Conservation (phyloP, 2,888 invertebrate genomes). For the Drosophila fungiperda region DNA sequence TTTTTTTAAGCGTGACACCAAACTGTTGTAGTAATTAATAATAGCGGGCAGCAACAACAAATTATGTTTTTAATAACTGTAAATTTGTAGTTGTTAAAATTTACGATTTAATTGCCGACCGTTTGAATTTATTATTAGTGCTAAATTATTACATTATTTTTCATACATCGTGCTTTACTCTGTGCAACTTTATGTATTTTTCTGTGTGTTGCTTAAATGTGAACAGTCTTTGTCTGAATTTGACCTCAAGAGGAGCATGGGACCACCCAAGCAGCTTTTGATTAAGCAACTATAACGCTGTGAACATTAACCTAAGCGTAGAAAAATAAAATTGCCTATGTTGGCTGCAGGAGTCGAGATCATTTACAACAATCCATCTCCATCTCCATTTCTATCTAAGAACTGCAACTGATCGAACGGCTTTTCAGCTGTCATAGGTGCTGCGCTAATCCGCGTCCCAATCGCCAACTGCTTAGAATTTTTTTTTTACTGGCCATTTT, state of each 20-base stretch:
- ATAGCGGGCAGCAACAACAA: constrained; percentile 76
- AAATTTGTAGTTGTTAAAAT: constrained; percentile 81
- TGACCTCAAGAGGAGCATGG: constrained; percentile 42
- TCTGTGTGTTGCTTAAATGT: not conserved
- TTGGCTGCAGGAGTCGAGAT: constrained; percentile 44
- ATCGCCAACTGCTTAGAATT: constrained; percentile 55
- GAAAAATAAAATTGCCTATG: not conserved
- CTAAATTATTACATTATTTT: constrained; percentile 58
- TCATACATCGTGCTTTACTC: constrained; percentile 32
- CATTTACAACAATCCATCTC: constrained; percentile 26
- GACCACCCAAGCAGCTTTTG: constrained; percentile 52
- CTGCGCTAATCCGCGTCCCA: constrained; percentile 45
- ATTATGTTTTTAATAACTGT: constrained; percentile 81
- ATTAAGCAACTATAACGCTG: not conserved
- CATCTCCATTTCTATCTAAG: constrained; percentile 12
- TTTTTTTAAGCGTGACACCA: constrained; percentile 76
- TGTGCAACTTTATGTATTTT: not conserved
- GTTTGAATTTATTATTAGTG: constrained; percentile 78
- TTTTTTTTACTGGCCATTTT: constrained; percentile 50
- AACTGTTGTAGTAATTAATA: constrained; percentile 79
- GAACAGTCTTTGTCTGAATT: constrained; percentile 29
- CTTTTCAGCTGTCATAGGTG: constrained; percentile 28
- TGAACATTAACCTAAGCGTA: constrained; percentile 59
- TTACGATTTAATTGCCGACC: constrained; percentile 78
- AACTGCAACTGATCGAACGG: constrained; percentile 21